Percentiles rank a stretch among this genome's conserved stretches.
phyloP scores from a whole-genome alignment of 2,888 invertebrate species.

The Drosophila formosana region DNA sequence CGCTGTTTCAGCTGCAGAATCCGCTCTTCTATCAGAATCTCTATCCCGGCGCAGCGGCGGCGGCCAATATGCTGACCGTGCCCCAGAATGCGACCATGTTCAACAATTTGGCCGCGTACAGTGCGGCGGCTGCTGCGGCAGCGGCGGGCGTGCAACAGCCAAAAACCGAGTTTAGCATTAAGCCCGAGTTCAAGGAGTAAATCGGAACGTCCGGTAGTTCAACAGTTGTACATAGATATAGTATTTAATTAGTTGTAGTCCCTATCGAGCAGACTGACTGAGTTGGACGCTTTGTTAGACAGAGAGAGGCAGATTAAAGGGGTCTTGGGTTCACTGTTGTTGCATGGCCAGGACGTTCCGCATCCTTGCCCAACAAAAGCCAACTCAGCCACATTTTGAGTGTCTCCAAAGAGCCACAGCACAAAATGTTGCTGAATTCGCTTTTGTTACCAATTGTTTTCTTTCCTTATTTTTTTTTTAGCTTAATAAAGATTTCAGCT shows the following conservation, averaged over 20 bases:
- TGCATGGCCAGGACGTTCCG: constrained; percentile 31
- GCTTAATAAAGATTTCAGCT: constrained; percentile 52
- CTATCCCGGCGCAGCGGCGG: constrained; percentile 76
- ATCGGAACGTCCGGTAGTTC: constrained; percentile 15
- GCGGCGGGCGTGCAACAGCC: constrained; percentile 68
- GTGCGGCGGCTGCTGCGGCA: constrained; percentile 75
- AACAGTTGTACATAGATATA: constrained; percentile 31
- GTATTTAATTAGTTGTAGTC: neutral
- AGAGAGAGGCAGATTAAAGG: constrained; percentile 22
- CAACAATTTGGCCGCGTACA: constrained; percentile 73
- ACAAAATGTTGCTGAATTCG: constrained; percentile 69
- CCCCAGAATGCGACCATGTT: constrained; percentile 67
- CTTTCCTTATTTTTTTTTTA: constrained; percentile 26
- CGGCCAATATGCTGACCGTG: constrained; percentile 56
- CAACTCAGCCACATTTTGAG: constrained; percentile 65
- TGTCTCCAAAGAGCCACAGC: neutral
- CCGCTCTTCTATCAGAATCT: constrained; percentile 84
- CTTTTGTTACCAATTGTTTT: constrained; percentile 53
- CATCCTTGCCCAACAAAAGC: constrained; percentile 56
- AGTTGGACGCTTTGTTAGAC: constrained; percentile 41
- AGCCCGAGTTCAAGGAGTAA: constrained; percentile 75
- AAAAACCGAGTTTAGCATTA: constrained; percentile 72
- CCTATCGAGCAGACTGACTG: constrained; percentile 52
- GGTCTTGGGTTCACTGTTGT: constrained; percentile 11
- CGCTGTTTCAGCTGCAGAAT: constrained; percentile 83